phyloP scores from a whole-genome alignment of 2,888 invertebrate genomes.

The Eupsilia transversa region DNA sequence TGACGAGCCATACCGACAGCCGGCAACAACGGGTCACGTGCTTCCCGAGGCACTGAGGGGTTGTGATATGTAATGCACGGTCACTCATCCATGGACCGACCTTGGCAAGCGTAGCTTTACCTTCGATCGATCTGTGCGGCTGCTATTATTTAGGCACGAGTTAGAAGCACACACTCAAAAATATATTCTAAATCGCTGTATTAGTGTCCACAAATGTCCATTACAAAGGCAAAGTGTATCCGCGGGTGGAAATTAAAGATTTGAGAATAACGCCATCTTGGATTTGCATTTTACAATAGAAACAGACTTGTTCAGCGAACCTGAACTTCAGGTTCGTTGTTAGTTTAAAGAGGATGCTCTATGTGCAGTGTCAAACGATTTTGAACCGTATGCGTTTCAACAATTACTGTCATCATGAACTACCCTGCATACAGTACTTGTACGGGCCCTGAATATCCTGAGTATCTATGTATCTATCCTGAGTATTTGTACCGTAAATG shows the following conservation, averaged over 20 bases:
- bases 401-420: background rate
- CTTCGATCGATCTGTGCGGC: background rate
- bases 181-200: slow-evolving; percentile 17
- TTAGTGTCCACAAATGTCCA: slow-evolving; percentile 55
- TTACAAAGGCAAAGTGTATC: slow-evolving; percentile 68
- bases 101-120: background rate
- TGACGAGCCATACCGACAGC: background rate
- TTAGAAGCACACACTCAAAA: background rate
- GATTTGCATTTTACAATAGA: slow-evolving; percentile 62
- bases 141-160: background rate
- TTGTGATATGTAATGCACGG: no score
- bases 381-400: background rate
- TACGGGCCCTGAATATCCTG: background rate
- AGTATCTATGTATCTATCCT: background rate
- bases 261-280: slow-evolving; percentile 62
- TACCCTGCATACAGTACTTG: background rate
- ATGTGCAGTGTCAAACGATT: background rate
- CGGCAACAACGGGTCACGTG: background rate
- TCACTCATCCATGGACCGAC: background rate
- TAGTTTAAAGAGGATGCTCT: background rate
- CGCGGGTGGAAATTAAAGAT: slow-evolving; percentile 68
- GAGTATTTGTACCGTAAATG: background rate
- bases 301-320: background rate
- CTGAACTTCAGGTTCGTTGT: slow-evolving; percentile 15
- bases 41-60: background rate